Conservation (phyloP, 2,888 invertebrate genomes). For the Sesamia inferens region DNA sequence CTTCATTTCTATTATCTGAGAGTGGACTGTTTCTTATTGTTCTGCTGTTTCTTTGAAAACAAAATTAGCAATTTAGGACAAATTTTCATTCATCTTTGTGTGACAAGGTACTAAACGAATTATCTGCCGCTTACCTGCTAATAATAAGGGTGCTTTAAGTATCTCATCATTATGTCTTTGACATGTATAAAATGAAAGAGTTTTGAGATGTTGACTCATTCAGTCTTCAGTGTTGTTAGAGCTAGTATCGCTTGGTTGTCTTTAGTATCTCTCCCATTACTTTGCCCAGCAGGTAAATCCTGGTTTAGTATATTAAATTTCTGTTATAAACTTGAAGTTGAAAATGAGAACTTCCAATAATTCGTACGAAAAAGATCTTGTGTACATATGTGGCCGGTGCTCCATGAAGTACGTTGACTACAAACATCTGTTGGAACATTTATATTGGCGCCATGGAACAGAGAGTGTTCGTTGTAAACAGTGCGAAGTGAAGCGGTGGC, state of each 20-base stretch:
- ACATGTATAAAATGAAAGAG: slow-evolving; percentile 40
- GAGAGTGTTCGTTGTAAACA: slow-evolving; percentile 75
- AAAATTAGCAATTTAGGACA: slow-evolving; percentile 52
- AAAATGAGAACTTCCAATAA: slow-evolving; percentile 68
- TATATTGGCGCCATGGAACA: slow-evolving; percentile 83
- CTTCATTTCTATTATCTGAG: neutral
- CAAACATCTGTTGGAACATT: slow-evolving; percentile 77
- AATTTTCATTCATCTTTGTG: slow-evolving; percentile 1
- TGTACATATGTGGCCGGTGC: slow-evolving; percentile 75
- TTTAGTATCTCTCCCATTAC: slow-evolving; percentile 34
- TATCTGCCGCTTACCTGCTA: slow-evolving; percentile 6
- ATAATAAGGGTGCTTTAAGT: slow-evolving; percentile 56
- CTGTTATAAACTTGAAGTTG: slow-evolving; percentile 54
- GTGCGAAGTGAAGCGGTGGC: slow-evolving; percentile 77
- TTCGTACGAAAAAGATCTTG: slow-evolving; percentile 55
- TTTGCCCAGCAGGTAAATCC: slow-evolving; percentile 24
- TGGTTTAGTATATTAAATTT: slow-evolving; percentile 62
- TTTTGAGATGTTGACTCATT: too few relatives aligned
- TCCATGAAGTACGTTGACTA: slow-evolving; percentile 75
- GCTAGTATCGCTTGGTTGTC: slow-evolving; percentile 35
- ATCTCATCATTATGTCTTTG: slow-evolving; percentile 15
- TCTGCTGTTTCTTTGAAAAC: slow-evolving; percentile 30
- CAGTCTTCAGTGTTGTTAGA: too few relatives aligned
- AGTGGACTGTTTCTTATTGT: slow-evolving; percentile 1
- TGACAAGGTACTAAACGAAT: too few relatives aligned